Percentiles rank a stretch among this genome's conserved stretches.
phyloP scores from a whole-genome alignment of 1,140 invertebrate genomes.

The Dryas iulia region DNA sequence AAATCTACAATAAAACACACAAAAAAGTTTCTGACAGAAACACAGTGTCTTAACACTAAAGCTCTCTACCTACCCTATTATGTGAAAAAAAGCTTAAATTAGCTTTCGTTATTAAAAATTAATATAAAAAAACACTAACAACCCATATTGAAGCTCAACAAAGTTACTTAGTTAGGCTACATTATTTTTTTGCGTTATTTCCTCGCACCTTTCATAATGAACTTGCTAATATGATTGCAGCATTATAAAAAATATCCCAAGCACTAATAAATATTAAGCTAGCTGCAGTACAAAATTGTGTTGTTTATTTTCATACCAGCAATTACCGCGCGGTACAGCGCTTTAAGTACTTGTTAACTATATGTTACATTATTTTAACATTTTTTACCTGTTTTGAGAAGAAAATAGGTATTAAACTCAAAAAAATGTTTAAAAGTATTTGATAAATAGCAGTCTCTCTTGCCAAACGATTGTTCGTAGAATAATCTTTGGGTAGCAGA shows the following conservation, averaged over 20 bases:
- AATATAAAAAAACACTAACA: background rate
- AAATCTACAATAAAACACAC: too few relatives aligned
- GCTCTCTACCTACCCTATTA: too few relatives aligned
- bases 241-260: constrained; percentile 7
- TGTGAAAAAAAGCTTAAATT: too few relatives aligned
- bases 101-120: too few relatives aligned
- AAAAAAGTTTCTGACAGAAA: too few relatives aligned
- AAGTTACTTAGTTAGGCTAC: background rate
- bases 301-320: constrained; percentile 16
- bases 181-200: constrained; percentile 22
- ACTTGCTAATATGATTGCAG: background rate
- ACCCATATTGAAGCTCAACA: background rate
- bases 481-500: too few relatives aligned
- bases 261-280: constrained; percentile 13
- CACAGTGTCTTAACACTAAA: too few relatives aligned
- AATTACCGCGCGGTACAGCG: constrained; percentile 1
- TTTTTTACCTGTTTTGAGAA: too few relatives aligned
- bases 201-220: constrained; percentile 5
- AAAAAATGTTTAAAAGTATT: too few relatives aligned
- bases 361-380: background rate
- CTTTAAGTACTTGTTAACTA: background rate
- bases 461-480: too few relatives aligned
- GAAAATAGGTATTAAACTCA: too few relatives aligned
- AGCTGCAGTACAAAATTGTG: constrained; percentile 15
- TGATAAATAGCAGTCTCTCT: too few relatives aligned